These are phyloP conservation scores for Lerista edwardsae DNA, from an alignment of 2,797 vertebrate genomes.

Conservation along the genomic window DNA sequence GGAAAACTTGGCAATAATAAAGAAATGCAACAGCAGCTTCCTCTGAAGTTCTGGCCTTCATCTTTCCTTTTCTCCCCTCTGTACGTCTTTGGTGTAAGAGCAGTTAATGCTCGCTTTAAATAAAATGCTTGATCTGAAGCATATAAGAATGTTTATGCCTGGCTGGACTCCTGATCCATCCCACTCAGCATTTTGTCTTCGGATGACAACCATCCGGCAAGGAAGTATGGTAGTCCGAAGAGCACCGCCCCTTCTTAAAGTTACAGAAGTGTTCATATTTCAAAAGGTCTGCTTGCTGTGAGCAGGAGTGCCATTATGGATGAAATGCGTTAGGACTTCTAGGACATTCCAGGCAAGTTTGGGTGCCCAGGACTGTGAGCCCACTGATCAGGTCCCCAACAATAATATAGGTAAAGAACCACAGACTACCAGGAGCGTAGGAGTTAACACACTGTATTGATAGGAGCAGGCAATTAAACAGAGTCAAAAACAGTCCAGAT, in stretches of 20 bases:
- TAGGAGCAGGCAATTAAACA: too few relatives aligned
- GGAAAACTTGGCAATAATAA: constrained; percentile 47
- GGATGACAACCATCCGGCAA: not conserved
- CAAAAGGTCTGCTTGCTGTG: not conserved
- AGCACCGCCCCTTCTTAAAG: too few relatives aligned
- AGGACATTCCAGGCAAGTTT: too few relatives aligned
- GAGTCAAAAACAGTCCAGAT: too few relatives aligned
- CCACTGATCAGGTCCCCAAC: too few relatives aligned
- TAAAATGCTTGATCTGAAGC: not conserved
- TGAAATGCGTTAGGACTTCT: not conserved
- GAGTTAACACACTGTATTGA: too few relatives aligned
- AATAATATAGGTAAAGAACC: too few relatives aligned
- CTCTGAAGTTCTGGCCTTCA: not conserved
- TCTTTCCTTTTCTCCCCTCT: not conserved
- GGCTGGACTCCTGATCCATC: not conserved
- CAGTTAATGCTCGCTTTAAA: not conserved
- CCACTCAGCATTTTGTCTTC: not conserved
- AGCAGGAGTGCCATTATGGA: too few relatives aligned
- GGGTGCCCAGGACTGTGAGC: too few relatives aligned
- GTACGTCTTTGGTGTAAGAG: constrained; percentile 7
- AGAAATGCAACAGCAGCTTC: constrained; percentile 20
- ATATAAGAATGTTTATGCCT: not conserved
- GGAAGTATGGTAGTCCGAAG: not conserved
- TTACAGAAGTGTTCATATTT: not conserved
- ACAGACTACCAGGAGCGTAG: too few relatives aligned